Evolutionary conservation across 2,888 invertebrate genomes (phyloP), one percentile per base, ranked within the genome.

Genomic region (Hofmannophila pseudospretella): DNA sequence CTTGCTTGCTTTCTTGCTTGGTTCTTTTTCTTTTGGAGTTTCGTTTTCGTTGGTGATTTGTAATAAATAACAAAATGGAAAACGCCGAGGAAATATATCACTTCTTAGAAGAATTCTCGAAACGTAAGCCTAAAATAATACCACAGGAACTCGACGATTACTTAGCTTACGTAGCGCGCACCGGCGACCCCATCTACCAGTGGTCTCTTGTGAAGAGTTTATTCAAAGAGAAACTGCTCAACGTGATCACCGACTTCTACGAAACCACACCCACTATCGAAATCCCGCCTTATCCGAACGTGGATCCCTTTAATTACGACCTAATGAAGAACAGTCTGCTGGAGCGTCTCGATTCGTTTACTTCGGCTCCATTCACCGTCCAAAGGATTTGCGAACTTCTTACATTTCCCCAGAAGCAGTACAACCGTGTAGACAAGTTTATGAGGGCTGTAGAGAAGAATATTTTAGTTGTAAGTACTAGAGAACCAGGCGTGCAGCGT

Each of bases 371-470:
- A 0, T 98, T 98, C 67, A 98, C 98, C 10, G 94, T 98, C 47
- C 98, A 98, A 76, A 90, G 99, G 51, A 91, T 99, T 44, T 97
- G 98, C 77, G 99, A 99, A 76, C 88, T 99, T 16, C 85, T 99
- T 1, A 95, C 95, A 2, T 92, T 92, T 50, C 98, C 99, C 1
- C 90, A 93, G 12, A 96, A 96, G 69, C 97, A 99, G 68, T 99
- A 99, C 76, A 96, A 95, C 65, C 90, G 97, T 44, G 94, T 97
- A 44, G 99, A 98, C 70, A 99, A 99, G 75, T 99, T 95, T 70
- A 95, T 99, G 93, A 89, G 98, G 41, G 99, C 98, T 0, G 89
- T 99, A 41, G 99, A 99, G 74, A 99, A 99, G 77, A 96, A 96
- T 60, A 95, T 96, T 52, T 80, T 96, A 54, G 96, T 96, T 41